Evolutionary conservation across 2,888 invertebrate genomes (phyloP), one percentile per base, ranked within the genome.

Genomic region (Thelaira solivaga): DNA sequence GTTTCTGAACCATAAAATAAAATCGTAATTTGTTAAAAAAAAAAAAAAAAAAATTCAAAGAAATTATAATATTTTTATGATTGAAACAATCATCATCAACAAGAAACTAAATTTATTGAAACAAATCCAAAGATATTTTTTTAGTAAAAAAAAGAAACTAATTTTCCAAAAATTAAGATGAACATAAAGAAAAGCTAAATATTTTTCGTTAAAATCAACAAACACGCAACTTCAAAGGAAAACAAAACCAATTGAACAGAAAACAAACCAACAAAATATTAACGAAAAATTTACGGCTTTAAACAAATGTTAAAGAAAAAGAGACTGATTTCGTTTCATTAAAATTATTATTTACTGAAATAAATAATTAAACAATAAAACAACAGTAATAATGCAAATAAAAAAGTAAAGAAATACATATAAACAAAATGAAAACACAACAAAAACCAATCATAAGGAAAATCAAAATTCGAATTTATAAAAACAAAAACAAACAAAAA

Each of bases 291-390:
- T 68, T 55, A 68, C 34, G 68, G 77, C 67, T 73, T 67, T 73
- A 73, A 74, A 69, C 69, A 78, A 74, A 77, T 49, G 65, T 55
- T 65, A 76, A 61, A 68, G 57, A 78, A 71, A 84, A 83, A 84
- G 86, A 88, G 88, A 88, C 88, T 88, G 88, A 88, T 84, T 84
- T 85, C 87, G 84, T 87, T 88, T 87, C 86, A 87, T 86, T 83
- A 75, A 75, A 79, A 80, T n/a, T 74, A 64, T 61, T 72, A 62
- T 78, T 80, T 72, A 72, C 45, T 39, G 39, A 45, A 64, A 64
- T 51, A 71, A 71, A 61, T 55, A 62, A 72, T 55, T 51, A 72
- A 55, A 72, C 34, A 55, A 29, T 34, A 24, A 24, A 77, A 76
- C 72, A 59, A 61, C 34, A 65, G 26, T 64, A 62, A 61, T 55